Base-by-base conservation (phyloP, 2,888 invertebrate species). In the Luffia ferchaultella region DNA sequence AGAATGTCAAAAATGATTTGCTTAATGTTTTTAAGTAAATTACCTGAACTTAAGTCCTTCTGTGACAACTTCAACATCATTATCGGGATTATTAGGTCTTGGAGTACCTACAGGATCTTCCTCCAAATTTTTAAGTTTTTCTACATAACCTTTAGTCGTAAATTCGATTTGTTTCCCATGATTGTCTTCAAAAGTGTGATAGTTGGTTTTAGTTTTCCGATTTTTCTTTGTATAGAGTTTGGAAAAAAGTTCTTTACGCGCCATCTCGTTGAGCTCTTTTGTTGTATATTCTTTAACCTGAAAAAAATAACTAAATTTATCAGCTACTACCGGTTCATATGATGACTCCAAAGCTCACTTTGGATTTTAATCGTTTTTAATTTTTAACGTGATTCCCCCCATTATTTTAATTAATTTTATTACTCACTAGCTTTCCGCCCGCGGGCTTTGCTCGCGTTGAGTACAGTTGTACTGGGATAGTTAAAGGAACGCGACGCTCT, bases 201-300 rank as follows among this genome's bases (percentile, higher is more conserved):
- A 56, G 53, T 63, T 62, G 0, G 66, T 63, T 1, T 60, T 52
- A 0, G 66, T 67, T 62, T 76, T 75, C 1, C 57, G 55, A 18
- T 60, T 57, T 43, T 73, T 67, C 54, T 76, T 78, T 20, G 56
- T 56, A 51, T 64, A 69, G 1, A 80, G 47, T 16, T 63, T 65
- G 0, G 54, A 48, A 2, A 70, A 55, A 1, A 82, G 53, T 53
- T 80, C 77, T 53, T 70, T 72, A 30, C 76, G 65, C 1, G 73
- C 72, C 50, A 82, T 58, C 16, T 80, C 67, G 53, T 82, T 80
- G 1, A 82, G 59, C 56, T 82, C 77, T 55, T 75, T 78, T 0
- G 73, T 69, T 18, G 83, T 70, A 53, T 82, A 83, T 62, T 78
- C 73, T 61, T 74, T 79, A 2, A 78, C 58, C 82, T 82, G 62